These are phyloP conservation scores for Lottia gigantea DNA, from an alignment of 2,888 invertebrate genomes.

Conservation along the genomic window DNA sequence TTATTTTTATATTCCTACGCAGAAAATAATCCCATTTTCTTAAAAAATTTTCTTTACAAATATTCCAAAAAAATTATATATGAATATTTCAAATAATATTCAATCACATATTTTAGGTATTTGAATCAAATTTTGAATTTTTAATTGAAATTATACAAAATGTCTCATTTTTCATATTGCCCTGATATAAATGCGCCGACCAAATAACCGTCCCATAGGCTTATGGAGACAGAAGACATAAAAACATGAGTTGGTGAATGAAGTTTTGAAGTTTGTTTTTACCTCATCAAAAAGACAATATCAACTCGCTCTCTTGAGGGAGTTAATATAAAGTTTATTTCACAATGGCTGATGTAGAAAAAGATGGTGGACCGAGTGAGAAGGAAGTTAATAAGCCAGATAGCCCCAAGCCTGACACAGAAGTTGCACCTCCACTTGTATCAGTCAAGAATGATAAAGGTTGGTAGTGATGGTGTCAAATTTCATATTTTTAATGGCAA, in stretches of 20 bases:
- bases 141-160: no score
- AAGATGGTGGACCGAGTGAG: conserved; percentile 50
- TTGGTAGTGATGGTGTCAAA: conserved; percentile 37
- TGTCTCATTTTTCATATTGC: no score
- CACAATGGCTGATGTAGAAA: conserved; percentile 48
- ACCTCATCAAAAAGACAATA: neutral
- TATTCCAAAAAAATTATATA: no score
- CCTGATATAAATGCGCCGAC: no score
- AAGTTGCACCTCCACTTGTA: conserved; percentile 60
- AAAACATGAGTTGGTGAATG: neutral
- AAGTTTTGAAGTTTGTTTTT: neutral
- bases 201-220: no score
- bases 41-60: no score
- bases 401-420: conserved; percentile 63
- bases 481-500: neutral
- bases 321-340: neutral
- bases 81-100: no score
- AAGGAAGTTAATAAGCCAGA: conserved; percentile 62
- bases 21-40: no score
- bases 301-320: neutral
- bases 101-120: no score
- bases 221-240: neutral
- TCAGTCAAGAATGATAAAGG: conserved; percentile 40
- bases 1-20: no score
- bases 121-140: no score